Percentiles rank a stretch among this genome's conserved stretches.
phyloP scores from a whole-genome alignment of 2,888 invertebrate species.

The Rhagophthalmus giganteus region DNA sequence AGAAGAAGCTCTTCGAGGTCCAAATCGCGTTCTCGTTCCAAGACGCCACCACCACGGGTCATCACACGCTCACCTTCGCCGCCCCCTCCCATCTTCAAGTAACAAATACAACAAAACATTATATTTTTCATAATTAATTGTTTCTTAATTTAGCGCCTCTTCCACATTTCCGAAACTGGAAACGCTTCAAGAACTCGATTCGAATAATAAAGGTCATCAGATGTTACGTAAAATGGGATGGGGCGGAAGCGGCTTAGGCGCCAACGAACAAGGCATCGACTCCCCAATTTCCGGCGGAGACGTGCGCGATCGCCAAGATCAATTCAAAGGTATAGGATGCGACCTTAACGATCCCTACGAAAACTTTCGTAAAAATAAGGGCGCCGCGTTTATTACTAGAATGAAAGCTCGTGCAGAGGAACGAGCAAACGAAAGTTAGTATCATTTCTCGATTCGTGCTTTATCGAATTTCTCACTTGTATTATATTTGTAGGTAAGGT shows the following conservation, averaged over 20 bases:
- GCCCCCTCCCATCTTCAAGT: slow-evolving; percentile 13
- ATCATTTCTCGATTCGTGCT: not conserved
- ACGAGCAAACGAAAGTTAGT: slow-evolving; percentile 57
- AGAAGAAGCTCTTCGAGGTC: slow-evolving; percentile 52
- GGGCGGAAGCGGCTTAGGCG: slow-evolving; percentile 92
- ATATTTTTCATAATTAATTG: not conserved
- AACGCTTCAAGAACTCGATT: slow-evolving; percentile 63
- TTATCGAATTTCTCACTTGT: not conserved
- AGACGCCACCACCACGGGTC: slow-evolving; percentile 53
- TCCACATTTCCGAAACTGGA: slow-evolving; percentile 11
- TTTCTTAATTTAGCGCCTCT: slow-evolving; percentile 5
- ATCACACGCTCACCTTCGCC: slow-evolving; percentile 45
- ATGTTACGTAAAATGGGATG: slow-evolving; percentile 98
- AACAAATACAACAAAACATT: not conserved
- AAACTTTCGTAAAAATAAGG: slow-evolving; percentile 94
- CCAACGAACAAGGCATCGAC: slow-evolving; percentile 93
- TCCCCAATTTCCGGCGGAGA: slow-evolving; percentile 92
- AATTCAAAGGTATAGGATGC: slow-evolving; percentile 93
- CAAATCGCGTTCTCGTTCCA: slow-evolving; percentile 55
- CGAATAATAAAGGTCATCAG: slow-evolving; percentile 95
- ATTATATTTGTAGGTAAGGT: slow-evolving; percentile 13
- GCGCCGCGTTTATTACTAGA: slow-evolving; percentile 90
- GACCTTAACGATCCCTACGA: slow-evolving; percentile 95
- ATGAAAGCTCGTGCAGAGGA: slow-evolving; percentile 91
- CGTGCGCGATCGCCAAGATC: slow-evolving; percentile 86